Conservation (phyloP, 2,797 vertebrate species). For the Phrynocephalus forsythii region DNA sequence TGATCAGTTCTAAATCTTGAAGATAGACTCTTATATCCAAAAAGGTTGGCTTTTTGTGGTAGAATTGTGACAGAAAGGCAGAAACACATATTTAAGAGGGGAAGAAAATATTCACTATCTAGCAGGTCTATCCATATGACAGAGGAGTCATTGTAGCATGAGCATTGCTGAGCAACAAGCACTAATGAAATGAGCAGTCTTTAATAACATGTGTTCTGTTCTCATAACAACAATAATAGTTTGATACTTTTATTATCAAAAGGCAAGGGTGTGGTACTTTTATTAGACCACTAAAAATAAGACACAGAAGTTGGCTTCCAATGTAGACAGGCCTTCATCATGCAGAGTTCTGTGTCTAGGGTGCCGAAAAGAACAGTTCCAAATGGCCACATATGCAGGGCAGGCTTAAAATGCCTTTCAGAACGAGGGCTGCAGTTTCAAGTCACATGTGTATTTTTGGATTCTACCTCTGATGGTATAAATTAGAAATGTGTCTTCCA, state of each 20-base stretch:
- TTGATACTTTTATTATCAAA: neutral
- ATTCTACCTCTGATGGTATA: too few species aligned
- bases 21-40: neutral
- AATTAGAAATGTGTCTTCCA: too few species aligned
- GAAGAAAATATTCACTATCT: neutral
- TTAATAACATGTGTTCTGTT: neutral
- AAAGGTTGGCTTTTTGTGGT: neutral
- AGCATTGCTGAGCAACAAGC: neutral
- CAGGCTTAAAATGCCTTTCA: too few species aligned
- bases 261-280: too few species aligned
- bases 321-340: too few species aligned
- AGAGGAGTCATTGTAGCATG: neutral
- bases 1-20: neutral
- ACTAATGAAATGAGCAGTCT: neutral
- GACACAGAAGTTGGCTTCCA: too few species aligned
- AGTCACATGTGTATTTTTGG: too few species aligned
- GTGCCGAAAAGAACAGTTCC: too few species aligned
- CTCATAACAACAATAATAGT: neutral
- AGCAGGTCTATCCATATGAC: neutral
- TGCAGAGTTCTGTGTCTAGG: too few species aligned
- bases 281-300: too few species aligned
- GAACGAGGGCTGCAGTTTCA: too few species aligned
- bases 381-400: too few species aligned
- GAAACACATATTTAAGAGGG: neutral
- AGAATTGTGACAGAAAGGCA: neutral